Base-by-base conservation (phyloP, 2,797 vertebrate genomes). In the Tragelaphus eurycerus region DNA sequence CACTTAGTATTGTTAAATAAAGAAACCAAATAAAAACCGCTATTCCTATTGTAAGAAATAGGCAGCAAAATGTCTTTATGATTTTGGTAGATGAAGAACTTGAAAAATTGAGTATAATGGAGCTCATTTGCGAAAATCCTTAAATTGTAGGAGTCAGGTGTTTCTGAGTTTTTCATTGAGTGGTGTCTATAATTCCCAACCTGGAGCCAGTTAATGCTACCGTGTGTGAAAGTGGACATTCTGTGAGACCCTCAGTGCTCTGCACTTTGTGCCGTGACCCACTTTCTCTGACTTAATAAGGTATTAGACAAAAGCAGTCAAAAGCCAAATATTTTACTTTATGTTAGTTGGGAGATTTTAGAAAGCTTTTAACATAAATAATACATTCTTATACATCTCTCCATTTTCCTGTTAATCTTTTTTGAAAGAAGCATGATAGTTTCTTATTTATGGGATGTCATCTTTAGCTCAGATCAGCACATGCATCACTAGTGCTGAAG, bases 281-380 rank as follows among this genome's bases (percentile, higher is more conserved):
- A 90, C 62, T 78, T 96, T 76, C 59, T 50, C 23, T 50, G 27
- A 64, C 78, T 57, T 57, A 16, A 38, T 46, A 79, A 67, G 50
- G 38, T 29, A 0, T 6, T 43, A 38, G 71, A 46, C 90, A 27
- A 91, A 90, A 96, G n/a, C 9, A 59, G 31, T 95, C 89, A 93
- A 14, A 89, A 93, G 90, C 23, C 55, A 92, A 15, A 52, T 62
- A 14, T 21, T 57, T 93, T 31, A 19, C 43, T 88, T 93, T 19
- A 93, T 67, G 87, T 88, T 62, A 60, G 23, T 54, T 67, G 55
- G 55, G 46, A 71, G 90, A 71, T 95, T 83, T 95, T 92, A 19
- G 60, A 79, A 95, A 92, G 78, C 89, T 94, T 96, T 95, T 96
- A 96, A 82, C 19, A 0, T 92, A 94, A 91, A 94, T 88, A 83